A percentile compares a stretch with the other conserved stretches of the same genome.
phyloP scores from a whole-genome alignment of 2,797 vertebrate species.

The Sebastes nivosus region DNA sequence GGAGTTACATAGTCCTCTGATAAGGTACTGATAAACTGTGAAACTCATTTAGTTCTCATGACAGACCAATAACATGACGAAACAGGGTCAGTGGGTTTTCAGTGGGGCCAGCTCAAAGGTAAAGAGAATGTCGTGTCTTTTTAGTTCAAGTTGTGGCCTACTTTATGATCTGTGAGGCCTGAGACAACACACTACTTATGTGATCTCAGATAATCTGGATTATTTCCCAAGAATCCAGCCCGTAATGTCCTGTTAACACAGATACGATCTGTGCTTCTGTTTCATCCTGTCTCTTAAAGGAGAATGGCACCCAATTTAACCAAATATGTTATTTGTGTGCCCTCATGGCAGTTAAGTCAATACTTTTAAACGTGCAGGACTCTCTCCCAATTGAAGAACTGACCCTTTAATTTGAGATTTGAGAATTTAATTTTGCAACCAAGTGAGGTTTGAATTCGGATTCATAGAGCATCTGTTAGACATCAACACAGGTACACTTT shows the following conservation, averaged over 20 bases:
- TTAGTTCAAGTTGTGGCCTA: neutral
- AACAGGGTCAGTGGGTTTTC: slow-evolving; percentile 16
- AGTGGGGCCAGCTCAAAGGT: neutral
- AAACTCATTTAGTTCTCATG: slow-evolving; percentile 4
- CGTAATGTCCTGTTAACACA: neutral
- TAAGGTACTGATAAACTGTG: slow-evolving; percentile 58
- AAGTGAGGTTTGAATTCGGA: neutral
- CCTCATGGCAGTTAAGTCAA: neutral
- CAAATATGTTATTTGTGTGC: neutral
- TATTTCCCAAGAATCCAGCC: neutral
- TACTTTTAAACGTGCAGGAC: neutral
- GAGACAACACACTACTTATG: neutral
- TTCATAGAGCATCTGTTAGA: neutral
- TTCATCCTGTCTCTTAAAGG: slow-evolving; percentile 4
- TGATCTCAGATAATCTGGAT: neutral
- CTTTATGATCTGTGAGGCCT: neutral
- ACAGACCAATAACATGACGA: neutral
- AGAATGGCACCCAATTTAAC: neutral
- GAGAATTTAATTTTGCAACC: neutral
- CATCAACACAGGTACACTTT: neutral
- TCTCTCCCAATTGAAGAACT: neutral
- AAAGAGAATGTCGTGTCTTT: neutral
- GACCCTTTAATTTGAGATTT: neutral
- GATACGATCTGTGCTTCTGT: slow-evolving; percentile 2
- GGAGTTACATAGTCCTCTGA: slow-evolving; percentile 57